Base-by-base conservation (phyloP, 2,113 vertebrate species). In the Grallaria varia region DNA sequence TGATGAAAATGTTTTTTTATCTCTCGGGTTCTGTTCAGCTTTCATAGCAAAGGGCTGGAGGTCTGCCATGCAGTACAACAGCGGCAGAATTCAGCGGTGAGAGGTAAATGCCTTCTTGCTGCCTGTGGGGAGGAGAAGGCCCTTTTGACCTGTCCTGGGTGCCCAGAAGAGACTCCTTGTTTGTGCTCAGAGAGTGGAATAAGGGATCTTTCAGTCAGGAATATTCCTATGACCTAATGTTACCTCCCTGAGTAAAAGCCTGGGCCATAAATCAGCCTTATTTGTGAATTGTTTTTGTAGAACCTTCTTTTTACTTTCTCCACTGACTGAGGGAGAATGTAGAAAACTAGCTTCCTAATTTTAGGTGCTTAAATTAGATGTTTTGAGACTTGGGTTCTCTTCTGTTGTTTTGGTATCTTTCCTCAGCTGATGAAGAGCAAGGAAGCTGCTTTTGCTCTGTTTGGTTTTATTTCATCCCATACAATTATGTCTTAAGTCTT, bases 191-290 rank as follows among this genome's bases (percentile, higher is more conserved):
- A 25, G 82, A 9, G 55, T 85, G 79, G 79, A 95, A 95, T 88
- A 97, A 96, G 79, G 63, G 63, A 90, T 85, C 93, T 83, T 94
- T 97, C 94, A 94, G 88, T 92, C 63, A 45, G 85, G 79, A 97
- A 93, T 96, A 96, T 95, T 96, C 94, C 90, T 83, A 49, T 96
- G 95, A 96, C 96, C 95, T 92, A n/a, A 90, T 42, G 92, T 94
- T 93, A 95, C 94, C 95, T 90, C 83, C 33, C 72, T 19, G 63
- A 88, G 71, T 49, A 73, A 78, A n/a, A 88, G 85, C 45, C 42
- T 66, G 67, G 62, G 75, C 75, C 77, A 72, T 78, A 90, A 87
- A 87, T 78, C 58, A 68, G 59, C 40, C 75, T 77, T 76, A 53
- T 85, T 96, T 92, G 35, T 86, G 75, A 90, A 86, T 53, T 85